Evolutionary conservation across 2,888 invertebrate species (phyloP).

Genomic region (Athetis lepigone): DNA sequence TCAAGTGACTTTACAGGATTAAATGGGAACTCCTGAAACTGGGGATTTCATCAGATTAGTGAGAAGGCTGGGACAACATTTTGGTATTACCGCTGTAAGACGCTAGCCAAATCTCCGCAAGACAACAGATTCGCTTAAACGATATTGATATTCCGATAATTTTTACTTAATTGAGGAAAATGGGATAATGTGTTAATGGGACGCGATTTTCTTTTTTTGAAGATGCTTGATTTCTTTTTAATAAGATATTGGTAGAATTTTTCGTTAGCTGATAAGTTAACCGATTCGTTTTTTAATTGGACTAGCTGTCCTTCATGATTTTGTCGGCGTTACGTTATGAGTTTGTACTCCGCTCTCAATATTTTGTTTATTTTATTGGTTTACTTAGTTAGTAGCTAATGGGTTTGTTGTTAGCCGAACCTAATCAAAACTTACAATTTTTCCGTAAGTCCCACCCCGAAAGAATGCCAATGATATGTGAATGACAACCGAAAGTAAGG

Average conservation of each 20-base stretch:
- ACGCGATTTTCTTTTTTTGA: conserved; percentile 4
- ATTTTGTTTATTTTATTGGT: no score
- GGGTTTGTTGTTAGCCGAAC: background rate
- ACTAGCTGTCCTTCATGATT: no score
- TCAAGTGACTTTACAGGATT: conserved; percentile 72
- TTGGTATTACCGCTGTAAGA: conserved; percentile 70
- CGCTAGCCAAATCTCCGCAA: conserved; percentile 62
- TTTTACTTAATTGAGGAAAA: conserved; percentile 35
- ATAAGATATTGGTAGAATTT: no score
- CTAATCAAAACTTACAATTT: no score
- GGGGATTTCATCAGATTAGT: conserved; percentile 66
- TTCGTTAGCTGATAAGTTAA: no score
- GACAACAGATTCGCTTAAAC: conserved; percentile 51
- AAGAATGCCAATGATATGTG: no score
- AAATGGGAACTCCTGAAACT: conserved; percentile 57
- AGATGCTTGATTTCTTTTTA: no score
- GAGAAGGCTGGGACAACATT: conserved; percentile 68
- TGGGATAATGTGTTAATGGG: conserved; percentile 15
- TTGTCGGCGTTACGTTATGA: no score
- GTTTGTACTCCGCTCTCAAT: no score
- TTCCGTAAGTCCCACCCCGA: no score
- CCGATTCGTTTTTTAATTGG: no score
- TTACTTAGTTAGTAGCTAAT: background rate
- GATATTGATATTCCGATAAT: conserved; percentile 55
- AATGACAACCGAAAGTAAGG: no score